Evolutionary conservation across 2,888 invertebrate species (phyloP).

Genomic region (Hesperia comma): DNA sequence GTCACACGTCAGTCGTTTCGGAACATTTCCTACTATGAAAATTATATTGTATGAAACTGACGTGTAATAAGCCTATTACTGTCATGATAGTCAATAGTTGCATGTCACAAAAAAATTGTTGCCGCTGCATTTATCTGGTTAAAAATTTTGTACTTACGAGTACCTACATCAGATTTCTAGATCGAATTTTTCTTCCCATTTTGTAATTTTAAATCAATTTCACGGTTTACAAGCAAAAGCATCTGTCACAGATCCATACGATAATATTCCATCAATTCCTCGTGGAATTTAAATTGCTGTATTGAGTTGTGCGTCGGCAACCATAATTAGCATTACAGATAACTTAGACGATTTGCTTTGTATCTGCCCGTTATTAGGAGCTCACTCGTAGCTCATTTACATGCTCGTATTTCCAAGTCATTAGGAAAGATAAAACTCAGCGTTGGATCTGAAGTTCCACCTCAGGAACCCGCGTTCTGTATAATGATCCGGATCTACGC

Average conservation of each 20-base stretch:
- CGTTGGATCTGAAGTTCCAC: conserved; percentile 42
- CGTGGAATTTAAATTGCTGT: neutral
- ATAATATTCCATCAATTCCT: neutral
- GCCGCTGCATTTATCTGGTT: no score
- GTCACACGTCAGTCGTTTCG: no score
- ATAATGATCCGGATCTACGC: conserved; percentile 46
- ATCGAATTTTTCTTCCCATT: no score
- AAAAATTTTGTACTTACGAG: no score
- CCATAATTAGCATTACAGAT: conserved; percentile 32
- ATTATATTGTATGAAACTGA: no score
- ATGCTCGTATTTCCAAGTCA: conserved; percentile 32
- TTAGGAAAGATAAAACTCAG: conserved; percentile 30
- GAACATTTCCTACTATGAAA: no score
- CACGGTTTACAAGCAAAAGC: neutral
- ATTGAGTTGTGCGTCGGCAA: conserved; percentile 21
- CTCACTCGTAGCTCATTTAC: conserved; percentile 24
- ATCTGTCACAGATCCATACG: neutral
- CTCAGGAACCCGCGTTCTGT: conserved; percentile 43
- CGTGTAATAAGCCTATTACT: no score
- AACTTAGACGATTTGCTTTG: conserved; percentile 28
- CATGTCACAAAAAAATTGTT: no score
- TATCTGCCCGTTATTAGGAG: conserved; percentile 27
- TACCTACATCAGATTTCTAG: no score
- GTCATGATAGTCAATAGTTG: no score
- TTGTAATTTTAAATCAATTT: neutral